Conservation (phyloP, 2,797 vertebrate species). For the Microchirus variegatus region DNA sequence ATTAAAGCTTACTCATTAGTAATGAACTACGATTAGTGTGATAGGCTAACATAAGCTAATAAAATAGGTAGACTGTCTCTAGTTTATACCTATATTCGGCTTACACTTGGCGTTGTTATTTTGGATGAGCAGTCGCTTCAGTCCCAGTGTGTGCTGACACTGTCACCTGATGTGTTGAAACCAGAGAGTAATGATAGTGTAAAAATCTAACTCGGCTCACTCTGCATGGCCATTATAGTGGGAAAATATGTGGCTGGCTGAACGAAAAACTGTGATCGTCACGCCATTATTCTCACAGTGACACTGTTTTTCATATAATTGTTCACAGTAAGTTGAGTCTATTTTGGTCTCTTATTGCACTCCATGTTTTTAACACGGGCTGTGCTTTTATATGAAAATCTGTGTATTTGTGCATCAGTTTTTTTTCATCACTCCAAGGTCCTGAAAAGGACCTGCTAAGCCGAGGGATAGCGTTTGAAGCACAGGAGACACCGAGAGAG, state of each 20-base stretch:
- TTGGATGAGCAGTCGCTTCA: no score
- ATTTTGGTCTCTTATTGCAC: not conserved
- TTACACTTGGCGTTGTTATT: no score
- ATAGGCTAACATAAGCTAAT: no score
- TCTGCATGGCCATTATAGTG: no score
- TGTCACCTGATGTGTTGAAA: not conserved
- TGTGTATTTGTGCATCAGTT: not conserved
- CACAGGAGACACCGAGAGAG: conserved; percentile 20
- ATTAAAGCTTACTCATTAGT: no score
- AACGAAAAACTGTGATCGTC: no score
- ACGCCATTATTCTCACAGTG: not conserved
- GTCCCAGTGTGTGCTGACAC: not conserved
- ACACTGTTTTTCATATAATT: not conserved
- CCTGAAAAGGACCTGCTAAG: conserved; percentile 1
- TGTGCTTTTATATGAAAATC: conserved; percentile 1
- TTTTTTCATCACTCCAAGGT: conserved; percentile 8
- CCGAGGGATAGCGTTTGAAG: conserved; percentile 7
- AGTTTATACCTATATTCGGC: no score
- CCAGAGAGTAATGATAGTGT: not conserved
- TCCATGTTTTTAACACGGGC: no score
- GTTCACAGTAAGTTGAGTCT: not conserved
- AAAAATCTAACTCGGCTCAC: no score
- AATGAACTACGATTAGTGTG: no score
- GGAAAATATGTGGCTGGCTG: no score
- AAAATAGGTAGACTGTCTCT: no score